Percentiles rank a stretch among this genome's conserved stretches.
Evolutionary conservation across 2,113 vertebrate species (phyloP).

Genomic region (human (Homo sapiens)): GRCh38 chr14:61948001-61948500

Average conservation of each 20-base stretch:
- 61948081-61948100: neutral
- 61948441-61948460: neutral
- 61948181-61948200: neutral
- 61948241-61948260: neutral
- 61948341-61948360: neutral
- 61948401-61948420: neutral
- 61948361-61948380: conserved; percentile 43
- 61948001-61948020: neutral
- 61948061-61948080: neutral
- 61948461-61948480: neutral
- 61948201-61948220: neutral
- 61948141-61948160: neutral
- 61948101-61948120: neutral
- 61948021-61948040: neutral
- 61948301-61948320: neutral
- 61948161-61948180: neutral
- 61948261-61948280: neutral
- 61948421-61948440: neutral
- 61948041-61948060: neutral
- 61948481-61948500: neutral
- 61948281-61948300: neutral
- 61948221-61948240: neutral
- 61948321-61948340: neutral
- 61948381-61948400: neutral
- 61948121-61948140: neutral